Percentiles rank a stretch among this genome's conserved stretches.
phyloP scores from a whole-genome alignment of 1,140 invertebrate genomes.

The Drosophila repleta region DNA sequence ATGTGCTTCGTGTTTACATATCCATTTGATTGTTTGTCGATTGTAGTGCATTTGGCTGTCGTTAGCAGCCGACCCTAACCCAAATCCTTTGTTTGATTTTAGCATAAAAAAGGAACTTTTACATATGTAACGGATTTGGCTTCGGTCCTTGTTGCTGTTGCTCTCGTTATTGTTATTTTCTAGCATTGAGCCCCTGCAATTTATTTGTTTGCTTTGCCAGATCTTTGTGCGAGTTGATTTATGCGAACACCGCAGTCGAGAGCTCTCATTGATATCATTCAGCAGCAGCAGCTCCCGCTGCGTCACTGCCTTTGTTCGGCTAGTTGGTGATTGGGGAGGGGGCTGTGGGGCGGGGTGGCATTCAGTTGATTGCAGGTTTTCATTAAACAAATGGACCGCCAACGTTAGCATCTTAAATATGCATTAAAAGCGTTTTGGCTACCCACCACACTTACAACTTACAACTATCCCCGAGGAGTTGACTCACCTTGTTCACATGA shows the following conservation, averaged over 20 bases:
- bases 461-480: constrained; percentile 17
- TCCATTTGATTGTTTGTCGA: constrained; percentile 42
- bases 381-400: constrained; percentile 67
- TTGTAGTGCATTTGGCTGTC: constrained; percentile 64
- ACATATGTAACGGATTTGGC: constrained; percentile 70
- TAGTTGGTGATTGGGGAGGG: not conserved
- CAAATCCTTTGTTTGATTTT: constrained; percentile 62
- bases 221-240: constrained; percentile 67
- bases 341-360: not conserved
- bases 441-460: constrained; percentile 20
- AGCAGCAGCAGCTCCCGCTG: constrained; percentile 23
- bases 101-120: constrained; percentile 69
- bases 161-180: constrained; percentile 47
- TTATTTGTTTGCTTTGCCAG: constrained; percentile 71
- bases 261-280: constrained; percentile 36
- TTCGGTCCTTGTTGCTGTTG: constrained; percentile 34
- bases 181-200: constrained; percentile 57
- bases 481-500: constrained; percentile 89
- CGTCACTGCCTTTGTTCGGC: constrained; percentile 9
- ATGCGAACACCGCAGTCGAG: constrained; percentile 52
- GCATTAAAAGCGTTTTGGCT: constrained; percentile 52
- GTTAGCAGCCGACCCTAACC: constrained; percentile 52
- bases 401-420: constrained; percentile 54
- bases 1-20: constrained; percentile 37
- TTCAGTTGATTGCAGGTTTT: constrained; percentile 25